These are phyloP conservation scores for Torymus aiolomorphi DNA, from an alignment of 2,888 invertebrate genomes.

Conservation along the genomic window DNA sequence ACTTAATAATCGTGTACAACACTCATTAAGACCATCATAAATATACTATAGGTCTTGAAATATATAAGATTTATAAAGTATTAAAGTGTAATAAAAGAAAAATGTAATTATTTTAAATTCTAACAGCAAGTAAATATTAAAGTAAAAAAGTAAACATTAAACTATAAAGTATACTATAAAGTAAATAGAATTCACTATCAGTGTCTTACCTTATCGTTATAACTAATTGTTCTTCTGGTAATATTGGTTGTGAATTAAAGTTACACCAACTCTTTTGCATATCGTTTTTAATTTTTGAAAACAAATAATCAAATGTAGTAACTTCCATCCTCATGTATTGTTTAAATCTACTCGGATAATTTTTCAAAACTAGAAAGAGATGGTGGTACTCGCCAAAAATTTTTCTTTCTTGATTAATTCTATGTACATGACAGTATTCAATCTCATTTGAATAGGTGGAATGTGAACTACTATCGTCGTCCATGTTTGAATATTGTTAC, in stretches of 20 bases:
- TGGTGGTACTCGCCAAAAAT: slow-evolving; percentile 14
- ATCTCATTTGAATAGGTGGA: too few species aligned
- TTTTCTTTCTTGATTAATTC: slow-evolving; percentile 8
- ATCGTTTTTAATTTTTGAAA: neutral
- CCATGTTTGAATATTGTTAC: too few species aligned
- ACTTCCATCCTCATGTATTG: slow-evolving; percentile 25
- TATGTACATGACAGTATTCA: too few species aligned
- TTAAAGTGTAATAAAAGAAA: too few species aligned
- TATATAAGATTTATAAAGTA: too few species aligned
- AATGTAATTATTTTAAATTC: too few species aligned
- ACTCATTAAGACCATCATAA: too few species aligned
- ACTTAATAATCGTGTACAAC: too few species aligned
- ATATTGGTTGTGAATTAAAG: slow-evolving; percentile 10
- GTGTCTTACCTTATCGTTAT: too few species aligned
- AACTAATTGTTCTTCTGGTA: slow-evolving; percentile 18
- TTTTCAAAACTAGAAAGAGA: slow-evolving; percentile 6
- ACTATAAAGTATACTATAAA: slow-evolving; percentile 27
- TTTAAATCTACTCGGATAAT: slow-evolving; percentile 5
- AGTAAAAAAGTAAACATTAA: slow-evolving; percentile 26
- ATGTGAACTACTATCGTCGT: too few species aligned
- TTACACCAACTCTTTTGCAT: slow-evolving; percentile 28
- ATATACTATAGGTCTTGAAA: too few species aligned
- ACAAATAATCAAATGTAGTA: slow-evolving; percentile 10
- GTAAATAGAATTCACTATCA: slow-evolving; percentile 8
- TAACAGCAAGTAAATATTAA: too few species aligned